Conservation (phyloP, 2,888 invertebrate genomes). For the Hemicrepidius hirtus region DNA sequence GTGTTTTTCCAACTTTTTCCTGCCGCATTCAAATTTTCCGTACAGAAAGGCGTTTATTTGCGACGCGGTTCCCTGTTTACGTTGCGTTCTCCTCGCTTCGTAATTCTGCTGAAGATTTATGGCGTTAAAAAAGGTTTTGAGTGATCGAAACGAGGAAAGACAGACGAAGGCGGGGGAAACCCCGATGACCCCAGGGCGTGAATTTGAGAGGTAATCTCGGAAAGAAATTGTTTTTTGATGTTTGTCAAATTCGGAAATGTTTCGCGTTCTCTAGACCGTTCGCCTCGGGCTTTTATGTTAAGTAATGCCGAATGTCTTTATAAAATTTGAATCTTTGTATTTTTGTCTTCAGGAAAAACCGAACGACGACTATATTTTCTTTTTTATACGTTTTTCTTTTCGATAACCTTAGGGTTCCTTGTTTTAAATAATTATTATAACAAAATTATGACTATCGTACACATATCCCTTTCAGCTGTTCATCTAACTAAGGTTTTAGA, state of each 20-base stretch:
- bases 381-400: neutral
- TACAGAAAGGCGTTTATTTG: slow-evolving; percentile 19
- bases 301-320: slow-evolving; percentile 42
- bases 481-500: too few species aligned
- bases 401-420: too few species aligned
- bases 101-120: slow-evolving; percentile 56
- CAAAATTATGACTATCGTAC: too few species aligned
- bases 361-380: slow-evolving; percentile 2
- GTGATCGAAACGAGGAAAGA: slow-evolving; percentile 56
- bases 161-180: slow-evolving; percentile 54
- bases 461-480: too few species aligned
- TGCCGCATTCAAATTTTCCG: slow-evolving; percentile 36
- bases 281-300: slow-evolving; percentile 45
- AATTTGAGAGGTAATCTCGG: slow-evolving; percentile 63
- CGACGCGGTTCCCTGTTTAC: slow-evolving; percentile 28
- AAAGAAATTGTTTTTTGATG: slow-evolving; percentile 62
- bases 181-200: slow-evolving; percentile 61
- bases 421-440: too few species aligned
- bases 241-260: slow-evolving; percentile 55
- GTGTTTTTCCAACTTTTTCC: slow-evolving; percentile 50
- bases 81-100: slow-evolving; percentile 12
- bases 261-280: slow-evolving; percentile 42
- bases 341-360: neutral
- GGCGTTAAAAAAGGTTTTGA: slow-evolving; percentile 60
- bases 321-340: slow-evolving; percentile 40